phyloP scores from a whole-genome alignment of 2,797 vertebrate genomes.

The Oreortyx pictus region DNA sequence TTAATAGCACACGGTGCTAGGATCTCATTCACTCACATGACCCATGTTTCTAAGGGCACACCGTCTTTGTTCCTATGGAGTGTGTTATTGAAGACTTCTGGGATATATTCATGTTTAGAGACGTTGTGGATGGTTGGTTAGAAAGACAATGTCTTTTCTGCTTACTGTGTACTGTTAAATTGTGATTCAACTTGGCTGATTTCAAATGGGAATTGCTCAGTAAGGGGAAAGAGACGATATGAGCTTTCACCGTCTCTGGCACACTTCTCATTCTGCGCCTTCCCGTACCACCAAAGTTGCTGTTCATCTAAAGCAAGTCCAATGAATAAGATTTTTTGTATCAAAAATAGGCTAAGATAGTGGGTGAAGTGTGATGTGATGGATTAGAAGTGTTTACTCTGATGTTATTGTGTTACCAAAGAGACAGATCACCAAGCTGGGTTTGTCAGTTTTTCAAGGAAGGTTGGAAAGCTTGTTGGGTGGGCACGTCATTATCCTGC shows the following conservation, averaged over 20 bases:
- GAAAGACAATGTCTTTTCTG: background rate
- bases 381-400: background rate
- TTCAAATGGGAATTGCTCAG: background rate
- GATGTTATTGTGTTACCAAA: background rate
- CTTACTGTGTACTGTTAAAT: background rate
- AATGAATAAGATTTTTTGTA: background rate
- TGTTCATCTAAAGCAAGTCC: background rate
- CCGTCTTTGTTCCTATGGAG: background rate
- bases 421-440: background rate
- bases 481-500: background rate
- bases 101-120: background rate
- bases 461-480: background rate
- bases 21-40: background rate
- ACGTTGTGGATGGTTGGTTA: background rate
- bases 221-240: background rate
- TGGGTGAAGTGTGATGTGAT: background rate
- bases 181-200: background rate
- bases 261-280: background rate
- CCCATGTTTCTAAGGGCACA: fast-evolving
- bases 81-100: background rate
- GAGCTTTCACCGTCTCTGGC: background rate
- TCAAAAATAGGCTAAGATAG: background rate
- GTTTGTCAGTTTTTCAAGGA: background rate
- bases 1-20: fast-evolving
- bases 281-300: background rate